Evolutionary conservation across 2,113 vertebrate species (phyloP).

Genomic region (Leptobrachium ailaonicum): DNA sequence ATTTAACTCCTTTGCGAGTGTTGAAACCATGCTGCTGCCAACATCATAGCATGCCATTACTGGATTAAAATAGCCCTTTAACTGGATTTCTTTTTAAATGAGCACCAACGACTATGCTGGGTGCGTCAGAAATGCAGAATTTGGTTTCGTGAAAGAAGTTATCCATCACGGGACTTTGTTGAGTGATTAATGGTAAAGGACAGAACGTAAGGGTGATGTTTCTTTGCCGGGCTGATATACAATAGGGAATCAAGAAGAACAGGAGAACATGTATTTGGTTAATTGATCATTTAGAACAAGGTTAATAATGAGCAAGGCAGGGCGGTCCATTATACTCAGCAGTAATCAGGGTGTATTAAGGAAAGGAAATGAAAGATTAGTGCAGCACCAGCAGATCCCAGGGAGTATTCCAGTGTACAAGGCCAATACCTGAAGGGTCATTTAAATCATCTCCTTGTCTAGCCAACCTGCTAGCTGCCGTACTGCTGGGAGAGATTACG

Average conservation of each 20-base stretch:
- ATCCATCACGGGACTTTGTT: no score
- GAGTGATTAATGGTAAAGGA: no score
- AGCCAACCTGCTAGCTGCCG: constrained; percentile 85
- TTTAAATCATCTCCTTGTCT: constrained; percentile 82
- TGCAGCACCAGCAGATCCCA: constrained; percentile 60
- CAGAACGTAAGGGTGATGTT: not conserved
- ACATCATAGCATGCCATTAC: no score
- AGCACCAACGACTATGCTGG: no score
- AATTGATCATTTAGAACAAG: constrained; percentile 25
- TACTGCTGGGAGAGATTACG: constrained; percentile 82
- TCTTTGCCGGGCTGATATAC: not conserved
- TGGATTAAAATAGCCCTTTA: no score
- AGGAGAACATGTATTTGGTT: not conserved
- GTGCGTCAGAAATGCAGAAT: no score
- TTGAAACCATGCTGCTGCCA: no score
- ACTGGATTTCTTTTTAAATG: no score
- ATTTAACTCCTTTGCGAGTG: no score
- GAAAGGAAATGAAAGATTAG: constrained; percentile 55
- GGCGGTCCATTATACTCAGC: constrained; percentile 50
- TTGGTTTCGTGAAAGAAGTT: no score
- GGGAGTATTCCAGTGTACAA: constrained; percentile 56
- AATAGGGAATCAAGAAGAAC: not conserved
- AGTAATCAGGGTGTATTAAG: constrained; percentile 52
- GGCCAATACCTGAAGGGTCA: constrained; percentile 83
- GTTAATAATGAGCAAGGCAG: constrained; percentile 41